phyloP scores from a whole-genome alignment of 2,113 vertebrate genomes.

The Loxodonta africana region DNA sequence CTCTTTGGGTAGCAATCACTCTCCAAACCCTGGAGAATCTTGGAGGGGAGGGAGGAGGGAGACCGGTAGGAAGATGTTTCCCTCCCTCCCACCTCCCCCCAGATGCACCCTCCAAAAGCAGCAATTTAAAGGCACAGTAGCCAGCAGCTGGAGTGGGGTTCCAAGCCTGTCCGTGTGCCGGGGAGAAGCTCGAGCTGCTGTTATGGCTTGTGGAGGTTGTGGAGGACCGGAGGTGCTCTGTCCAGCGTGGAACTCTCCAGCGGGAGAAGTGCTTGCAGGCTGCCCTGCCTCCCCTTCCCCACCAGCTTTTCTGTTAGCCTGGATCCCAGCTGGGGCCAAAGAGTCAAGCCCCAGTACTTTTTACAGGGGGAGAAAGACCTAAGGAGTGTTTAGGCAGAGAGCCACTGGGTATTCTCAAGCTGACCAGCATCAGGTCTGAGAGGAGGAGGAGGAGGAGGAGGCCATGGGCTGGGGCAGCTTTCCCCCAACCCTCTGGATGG shows the following conservation, averaged over 20 bases:
- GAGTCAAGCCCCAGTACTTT: constrained; percentile 51
- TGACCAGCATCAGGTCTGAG: constrained; percentile 47
- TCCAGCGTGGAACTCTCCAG: constrained; percentile 48
- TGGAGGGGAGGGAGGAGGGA: constrained; percentile 68
- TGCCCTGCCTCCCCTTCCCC: neutral
- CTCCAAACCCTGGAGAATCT: constrained; percentile 76
- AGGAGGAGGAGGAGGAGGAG: neutral
- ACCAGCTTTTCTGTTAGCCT: constrained; percentile 58
- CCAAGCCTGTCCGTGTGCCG: neutral
- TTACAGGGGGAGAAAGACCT: neutral
- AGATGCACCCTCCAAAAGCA: constrained; percentile 74
- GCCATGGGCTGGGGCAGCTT: neutral
- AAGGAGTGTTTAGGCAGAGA: neutral
- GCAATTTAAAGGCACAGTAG: constrained; percentile 83
- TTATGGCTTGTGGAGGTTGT: neutral
- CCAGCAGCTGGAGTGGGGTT: constrained; percentile 74
- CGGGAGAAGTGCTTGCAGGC: neutral
- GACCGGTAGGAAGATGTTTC: constrained; percentile 73
- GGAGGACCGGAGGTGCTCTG: constrained; percentile 40
- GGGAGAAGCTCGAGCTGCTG: constrained; percentile 71
- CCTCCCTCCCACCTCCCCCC: constrained; percentile 72
- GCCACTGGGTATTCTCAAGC: neutral
- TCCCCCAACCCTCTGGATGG: neutral
- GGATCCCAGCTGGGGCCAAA: neutral
- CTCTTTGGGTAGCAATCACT: constrained; percentile 73